Evolutionary conservation across 2,888 invertebrate genomes (phyloP), one percentile per base, ranked within the genome.

Genomic region (Caradrina clavipalpis): DNA sequence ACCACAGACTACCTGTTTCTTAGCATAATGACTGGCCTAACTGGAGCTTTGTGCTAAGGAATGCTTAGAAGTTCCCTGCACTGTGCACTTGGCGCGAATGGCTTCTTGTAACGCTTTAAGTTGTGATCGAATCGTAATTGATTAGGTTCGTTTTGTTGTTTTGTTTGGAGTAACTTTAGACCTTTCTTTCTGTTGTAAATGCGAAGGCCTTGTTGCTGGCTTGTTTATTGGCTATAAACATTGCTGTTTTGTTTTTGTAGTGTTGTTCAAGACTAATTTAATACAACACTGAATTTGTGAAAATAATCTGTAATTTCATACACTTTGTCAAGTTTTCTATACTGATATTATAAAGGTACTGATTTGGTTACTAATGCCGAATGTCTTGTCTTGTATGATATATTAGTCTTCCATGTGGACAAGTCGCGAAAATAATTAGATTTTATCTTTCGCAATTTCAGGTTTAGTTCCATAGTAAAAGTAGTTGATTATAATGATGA

Each of bases 1-100:
- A 71, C 76, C 69, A 74, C 57, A 81, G 76, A 87, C 91, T 94
- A 93, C 92, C 91, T 91, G 91, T 91, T 91, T 87, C 87, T 80
- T 77, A 83, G 89, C 87, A 89, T 94, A 94, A 94, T 94, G 91
- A 93, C 90, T 89, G 84, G 83, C 76, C 87, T 91, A 91, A 93
- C 91, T 90, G 88, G 90, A 88, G 88, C 88, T 91, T 89, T 89
- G 89, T 88, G 86, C 82, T 75, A 71, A 80, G 90, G 91, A 92
- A 92, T 91, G 88, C 80, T 81, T 74, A 80, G 66, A 63, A 74
- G 78, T 70, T 64, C 56, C 35, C 68, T 71, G 45, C 4, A 51
- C 76, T 77, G 54, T 80, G 57, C 49, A 54, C 73, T 73, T 73
- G 63, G 56, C 58, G 57, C 50, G 54, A 78, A 75, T 75, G 71